These are phyloP conservation scores for Drosophila yooni DNA, from an alignment of 2,888 invertebrate species.

Conservation along the genomic window DNA sequence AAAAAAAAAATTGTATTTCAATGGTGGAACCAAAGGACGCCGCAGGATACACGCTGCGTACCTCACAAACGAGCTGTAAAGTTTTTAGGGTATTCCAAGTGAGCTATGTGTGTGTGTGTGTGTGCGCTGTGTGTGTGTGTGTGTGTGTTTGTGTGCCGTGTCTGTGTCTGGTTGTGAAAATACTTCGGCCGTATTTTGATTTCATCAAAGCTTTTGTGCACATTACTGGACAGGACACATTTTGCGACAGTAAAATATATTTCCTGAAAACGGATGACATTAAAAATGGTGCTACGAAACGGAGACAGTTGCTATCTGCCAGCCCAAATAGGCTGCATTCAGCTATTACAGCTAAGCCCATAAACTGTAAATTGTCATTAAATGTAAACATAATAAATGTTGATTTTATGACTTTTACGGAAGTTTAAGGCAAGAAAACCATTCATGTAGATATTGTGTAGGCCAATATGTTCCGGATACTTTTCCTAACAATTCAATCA, in stretches of 20 bases:
- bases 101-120: background rate
- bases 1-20: conserved; percentile 56
- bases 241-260: conserved; percentile 62
- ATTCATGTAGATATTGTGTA: background rate
- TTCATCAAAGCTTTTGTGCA: conserved; percentile 76
- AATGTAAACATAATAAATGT: conserved; percentile 27
- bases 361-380: conserved; percentile 58
- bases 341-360: conserved; percentile 30
- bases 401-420: conserved; percentile 9
- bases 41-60: conserved; percentile 72
- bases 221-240: conserved; percentile 70
- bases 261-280: conserved; percentile 43
- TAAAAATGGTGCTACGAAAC: conserved; percentile 47
- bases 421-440: conserved; percentile 1
- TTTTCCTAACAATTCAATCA: background rate
- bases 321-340: conserved; percentile 7
- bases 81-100: conserved; percentile 48
- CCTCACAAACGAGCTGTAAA: conserved; percentile 81
- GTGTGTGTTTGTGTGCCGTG: background rate
- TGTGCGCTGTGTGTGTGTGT: conserved; percentile 3
- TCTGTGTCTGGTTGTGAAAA: conserved; percentile 58
- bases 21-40: conserved; percentile 65
- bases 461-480: background rate
- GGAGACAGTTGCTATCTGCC: background rate
- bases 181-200: conserved; percentile 78